These are phyloP conservation scores for Myotis davidii DNA, from an alignment of 2,113 vertebrate genomes.

Conservation along the genomic window DNA sequence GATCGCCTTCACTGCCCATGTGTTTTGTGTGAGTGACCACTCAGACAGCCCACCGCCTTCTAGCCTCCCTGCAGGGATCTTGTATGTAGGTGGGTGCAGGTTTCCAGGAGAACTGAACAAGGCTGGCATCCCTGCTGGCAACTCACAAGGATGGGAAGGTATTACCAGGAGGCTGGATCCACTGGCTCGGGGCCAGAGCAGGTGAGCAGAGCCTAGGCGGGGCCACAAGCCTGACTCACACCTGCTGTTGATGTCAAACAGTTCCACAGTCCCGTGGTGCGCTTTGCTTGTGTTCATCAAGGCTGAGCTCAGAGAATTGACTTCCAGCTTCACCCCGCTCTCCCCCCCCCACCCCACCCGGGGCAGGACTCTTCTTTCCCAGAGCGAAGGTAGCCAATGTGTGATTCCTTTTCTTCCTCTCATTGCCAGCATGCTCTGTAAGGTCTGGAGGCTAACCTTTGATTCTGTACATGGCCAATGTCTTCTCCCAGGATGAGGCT, in stretches of 20 bases:
- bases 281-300: background rate
- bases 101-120: background rate
- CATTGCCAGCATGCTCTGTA: background rate
- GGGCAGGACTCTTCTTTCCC: background rate
- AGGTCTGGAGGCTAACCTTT: background rate
- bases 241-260: constrained; percentile 72
- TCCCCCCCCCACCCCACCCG: too few relatives aligned
- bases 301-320: background rate
- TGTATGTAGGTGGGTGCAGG: background rate
- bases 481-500: background rate
- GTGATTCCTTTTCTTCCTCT: background rate
- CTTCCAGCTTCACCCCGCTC: too few relatives aligned
- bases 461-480: background rate
- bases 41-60: background rate
- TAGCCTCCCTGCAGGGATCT: background rate
- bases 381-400: background rate
- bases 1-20: background rate
- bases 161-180: background rate
- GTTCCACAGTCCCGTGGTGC: background rate
- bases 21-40: background rate
- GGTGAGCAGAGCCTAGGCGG: background rate
- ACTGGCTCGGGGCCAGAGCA: constrained; percentile 2
- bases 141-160: background rate
- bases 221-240: background rate
- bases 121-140: background rate